Percentiles rank a stretch among this genome's conserved stretches.
Evolutionary conservation across 1,140 invertebrate species (phyloP).

Genomic region (Hetaerina americana): DNA sequence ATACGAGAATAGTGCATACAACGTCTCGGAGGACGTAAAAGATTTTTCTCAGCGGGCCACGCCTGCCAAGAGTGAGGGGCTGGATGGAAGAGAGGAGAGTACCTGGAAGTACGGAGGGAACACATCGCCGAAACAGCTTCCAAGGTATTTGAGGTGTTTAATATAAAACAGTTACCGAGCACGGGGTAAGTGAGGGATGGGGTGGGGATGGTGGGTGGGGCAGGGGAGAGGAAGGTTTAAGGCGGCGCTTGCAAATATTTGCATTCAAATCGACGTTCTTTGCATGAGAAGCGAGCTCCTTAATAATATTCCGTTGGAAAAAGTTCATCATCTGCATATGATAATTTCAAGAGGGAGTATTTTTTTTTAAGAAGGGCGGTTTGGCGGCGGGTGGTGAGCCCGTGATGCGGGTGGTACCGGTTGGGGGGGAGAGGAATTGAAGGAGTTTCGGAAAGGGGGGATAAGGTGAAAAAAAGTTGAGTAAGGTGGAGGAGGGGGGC

Average conservation of each 20-base stretch:
- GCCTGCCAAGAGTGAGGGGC: too few species aligned
- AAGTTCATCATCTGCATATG: not conserved
- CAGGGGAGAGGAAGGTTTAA: too few species aligned
- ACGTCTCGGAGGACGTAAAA: too few species aligned
- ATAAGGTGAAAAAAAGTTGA: too few species aligned
- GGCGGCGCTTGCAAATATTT: constrained; percentile 1
- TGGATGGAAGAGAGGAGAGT: not conserved
- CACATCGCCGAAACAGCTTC: not conserved
- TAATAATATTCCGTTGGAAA: not conserved
- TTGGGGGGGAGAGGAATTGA: too few species aligned
- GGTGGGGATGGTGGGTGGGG: too few species aligned
- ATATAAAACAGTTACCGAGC: not conserved
- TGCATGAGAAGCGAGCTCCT: not conserved
- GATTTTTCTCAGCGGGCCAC: too few species aligned
- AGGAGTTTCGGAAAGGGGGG: too few species aligned
- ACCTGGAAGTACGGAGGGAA: not conserved
- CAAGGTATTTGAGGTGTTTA: not conserved
- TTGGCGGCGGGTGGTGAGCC: too few species aligned
- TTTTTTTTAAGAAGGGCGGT: too few species aligned
- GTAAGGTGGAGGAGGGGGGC: not conserved
- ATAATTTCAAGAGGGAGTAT: not conserved
- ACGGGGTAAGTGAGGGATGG: not conserved
- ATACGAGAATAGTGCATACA: too few species aligned
- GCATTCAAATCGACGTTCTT: not conserved
- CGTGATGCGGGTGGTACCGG: too few species aligned